Evolutionary conservation across 2,888 invertebrate species (phyloP), one percentile per base, ranked within the genome.

Genomic region (Cistogaster globosa): DNA sequence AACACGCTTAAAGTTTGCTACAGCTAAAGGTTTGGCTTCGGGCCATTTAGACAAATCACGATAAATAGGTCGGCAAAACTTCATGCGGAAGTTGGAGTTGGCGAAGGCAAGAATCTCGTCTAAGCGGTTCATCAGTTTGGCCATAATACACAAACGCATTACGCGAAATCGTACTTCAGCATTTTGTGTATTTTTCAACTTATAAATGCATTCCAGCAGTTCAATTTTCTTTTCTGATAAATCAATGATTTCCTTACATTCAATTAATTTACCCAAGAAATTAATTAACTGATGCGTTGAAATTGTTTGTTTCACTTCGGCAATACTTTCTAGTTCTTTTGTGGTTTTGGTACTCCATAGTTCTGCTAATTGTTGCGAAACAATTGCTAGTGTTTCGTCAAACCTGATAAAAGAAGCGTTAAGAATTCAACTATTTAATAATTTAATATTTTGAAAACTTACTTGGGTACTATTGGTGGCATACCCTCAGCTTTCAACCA

Each of bases 41-140:
- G 96, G 95, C 98, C 98, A 98, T 0, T 93, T 94, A 88, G 95
- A 96, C 80, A 98, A 93, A 90, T 97, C 97, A 84, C 97, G 95
- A 92, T 97, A 98, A 65, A 98, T 93, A 3, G 98, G 98, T 45
- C 97, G 94, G 2, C 97, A 96, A 93, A 95, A 98, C 92, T 98
- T 98, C 97, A 98, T 97, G 75, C 98, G 94, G 48, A 98, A 98
- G 90, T 97, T 96, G 20, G 94, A 94, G 87, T 96, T 97, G 11
- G 97, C 95, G 93, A 98, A 98, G 22, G 94, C 91, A 76, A 98
- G 93, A 1, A 96, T 96, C 18, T 94, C 94, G 1, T 94, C 93
- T 48, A 98, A 93, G 89, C 95, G 95, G 0, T 94, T 93, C 36
- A 94, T 92, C 94, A 97, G 96, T 76, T 94, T 94, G 14, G 96